Conservation (phyloP, 2,888 invertebrate genomes). For the Eugnorisma glareosa region DNA sequence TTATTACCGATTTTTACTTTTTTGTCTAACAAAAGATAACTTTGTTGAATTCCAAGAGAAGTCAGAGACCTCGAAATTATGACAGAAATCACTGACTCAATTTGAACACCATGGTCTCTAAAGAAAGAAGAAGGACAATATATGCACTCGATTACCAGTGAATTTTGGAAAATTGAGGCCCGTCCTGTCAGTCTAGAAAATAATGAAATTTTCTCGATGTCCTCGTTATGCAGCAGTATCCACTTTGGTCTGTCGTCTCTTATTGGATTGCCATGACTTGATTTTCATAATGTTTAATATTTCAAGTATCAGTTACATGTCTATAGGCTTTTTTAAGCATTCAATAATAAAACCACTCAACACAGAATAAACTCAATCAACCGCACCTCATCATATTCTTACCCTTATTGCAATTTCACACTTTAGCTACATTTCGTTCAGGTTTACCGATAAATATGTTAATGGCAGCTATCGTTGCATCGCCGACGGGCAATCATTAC, state of each 20-base stretch:
- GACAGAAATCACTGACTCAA: not conserved
- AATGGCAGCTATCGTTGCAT: slow-evolving; percentile 52
- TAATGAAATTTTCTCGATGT: not conserved
- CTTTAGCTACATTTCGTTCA: slow-evolving; percentile 40
- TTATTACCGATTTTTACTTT: too few species aligned
- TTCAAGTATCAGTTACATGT: not conserved
- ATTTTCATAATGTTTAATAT: not conserved
- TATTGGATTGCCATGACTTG: not conserved
- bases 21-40: too few species aligned
- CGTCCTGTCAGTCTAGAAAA: not conserved
- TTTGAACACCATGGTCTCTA: not conserved
- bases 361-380: slow-evolving; percentile 13
- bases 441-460: slow-evolving; percentile 57
- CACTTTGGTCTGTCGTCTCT: not conserved
- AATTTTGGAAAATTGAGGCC: not conserved
- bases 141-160: not conserved
- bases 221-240: not conserved
- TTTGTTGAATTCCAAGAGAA: not conserved
- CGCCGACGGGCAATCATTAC: slow-evolving; percentile 64
- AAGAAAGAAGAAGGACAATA: not conserved
- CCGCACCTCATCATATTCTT: not conserved
- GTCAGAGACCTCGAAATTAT: not conserved
- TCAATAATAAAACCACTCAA: slow-evolving; percentile 3
- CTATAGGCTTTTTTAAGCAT: too few species aligned
- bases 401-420: slow-evolving; percentile 56